Percentiles rank a stretch among this genome's conserved stretches.
Evolutionary conservation across 2,888 invertebrate species (phyloP).

Genomic region (Eristalis tenax): DNA sequence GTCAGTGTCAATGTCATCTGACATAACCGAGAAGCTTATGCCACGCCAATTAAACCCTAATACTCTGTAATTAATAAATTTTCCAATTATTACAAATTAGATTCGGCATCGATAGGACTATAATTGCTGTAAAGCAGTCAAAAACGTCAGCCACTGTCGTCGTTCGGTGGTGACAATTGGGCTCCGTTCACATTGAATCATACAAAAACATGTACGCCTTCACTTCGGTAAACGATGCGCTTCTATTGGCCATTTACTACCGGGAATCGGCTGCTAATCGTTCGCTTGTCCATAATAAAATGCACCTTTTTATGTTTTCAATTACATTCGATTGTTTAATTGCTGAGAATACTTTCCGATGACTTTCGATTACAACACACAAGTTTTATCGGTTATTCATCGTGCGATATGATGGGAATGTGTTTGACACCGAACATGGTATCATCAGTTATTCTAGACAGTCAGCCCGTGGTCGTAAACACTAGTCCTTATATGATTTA

Average conservation of each 20-base stretch:
- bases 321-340: slow-evolving; percentile 52
- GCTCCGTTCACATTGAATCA: not conserved
- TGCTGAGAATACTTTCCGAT: slow-evolving; percentile 20
- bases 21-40: not conserved
- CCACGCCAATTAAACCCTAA: not conserved
- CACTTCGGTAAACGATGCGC: not conserved
- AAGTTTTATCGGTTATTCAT: slow-evolving; percentile 8
- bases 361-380: slow-evolving; percentile 19
- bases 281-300: not conserved
- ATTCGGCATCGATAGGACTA: not conserved
- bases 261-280: not conserved
- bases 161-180: not conserved
- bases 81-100: not conserved
- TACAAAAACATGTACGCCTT: not conserved
- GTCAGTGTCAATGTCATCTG: not conserved
- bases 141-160: not conserved
- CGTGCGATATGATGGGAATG: slow-evolving; percentile 19
- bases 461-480: not conserved
- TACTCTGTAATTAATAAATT: not conserved
- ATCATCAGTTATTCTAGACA: slow-evolving; percentile 58
- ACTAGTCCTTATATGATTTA: slow-evolving; percentile 31
- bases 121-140: not conserved
- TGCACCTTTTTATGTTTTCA: slow-evolving; percentile 15
- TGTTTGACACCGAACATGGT: slow-evolving; percentile 33
- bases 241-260: not conserved